phyloP scores from a whole-genome alignment of 2,113 vertebrate species.

The Eretmochelys imbricata region DNA sequence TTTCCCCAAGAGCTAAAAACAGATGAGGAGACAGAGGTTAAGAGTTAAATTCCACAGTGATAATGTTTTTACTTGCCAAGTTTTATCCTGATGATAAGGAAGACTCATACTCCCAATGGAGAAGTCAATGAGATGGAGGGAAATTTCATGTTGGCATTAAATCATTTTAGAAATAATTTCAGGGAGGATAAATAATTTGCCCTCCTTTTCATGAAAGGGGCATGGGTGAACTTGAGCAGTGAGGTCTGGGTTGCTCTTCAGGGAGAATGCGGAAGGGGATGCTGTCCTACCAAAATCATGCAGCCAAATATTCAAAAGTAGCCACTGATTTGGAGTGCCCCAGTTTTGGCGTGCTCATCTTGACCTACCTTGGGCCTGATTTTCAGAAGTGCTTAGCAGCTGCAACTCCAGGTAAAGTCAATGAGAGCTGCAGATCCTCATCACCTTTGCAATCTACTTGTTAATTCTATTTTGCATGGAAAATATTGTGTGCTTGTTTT shows the following conservation, averaged over 20 bases:
- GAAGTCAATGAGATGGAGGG: not conserved
- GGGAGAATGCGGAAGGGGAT: not conserved
- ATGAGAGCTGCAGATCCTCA: not conserved
- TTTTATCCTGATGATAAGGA: not conserved
- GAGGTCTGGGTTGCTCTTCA: not conserved
- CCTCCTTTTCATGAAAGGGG: not conserved
- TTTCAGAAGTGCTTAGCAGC: not conserved
- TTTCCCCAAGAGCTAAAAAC: not conserved
- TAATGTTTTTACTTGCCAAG: not conserved
- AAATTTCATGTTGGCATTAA: not conserved
- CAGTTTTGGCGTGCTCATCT: not conserved
- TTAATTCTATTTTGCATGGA: not conserved
- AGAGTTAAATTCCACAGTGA: not conserved
- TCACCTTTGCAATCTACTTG: not conserved
- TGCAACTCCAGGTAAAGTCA: not conserved
- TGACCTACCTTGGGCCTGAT: not conserved
- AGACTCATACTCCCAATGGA: accelerated
- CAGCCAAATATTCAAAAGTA: not conserved
- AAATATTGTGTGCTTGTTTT: not conserved
- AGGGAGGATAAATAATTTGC: not conserved
- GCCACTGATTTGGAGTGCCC: not conserved
- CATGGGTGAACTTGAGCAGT: not conserved
- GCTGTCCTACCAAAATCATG: not conserved
- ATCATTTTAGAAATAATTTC: accelerated
- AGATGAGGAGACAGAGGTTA: not conserved